A percentile compares a stretch with the other conserved stretches of the same genome.
Evolutionary conservation across 2,797 vertebrate species (phyloP).

Genomic region (Tarsius wallacei): DNA sequence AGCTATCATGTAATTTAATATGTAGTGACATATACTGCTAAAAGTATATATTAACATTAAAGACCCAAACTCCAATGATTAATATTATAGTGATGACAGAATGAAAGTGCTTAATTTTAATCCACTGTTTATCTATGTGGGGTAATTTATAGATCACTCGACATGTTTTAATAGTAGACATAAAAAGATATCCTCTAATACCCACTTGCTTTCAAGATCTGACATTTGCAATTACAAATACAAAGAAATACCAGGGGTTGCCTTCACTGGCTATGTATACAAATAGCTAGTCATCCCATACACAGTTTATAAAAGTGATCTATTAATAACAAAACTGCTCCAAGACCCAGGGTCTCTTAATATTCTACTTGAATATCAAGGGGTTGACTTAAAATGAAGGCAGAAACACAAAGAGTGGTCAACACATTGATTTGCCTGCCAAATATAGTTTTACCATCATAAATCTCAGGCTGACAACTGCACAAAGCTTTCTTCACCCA

Average conservation of each 20-base stretch:
- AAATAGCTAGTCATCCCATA: conserved; percentile 89
- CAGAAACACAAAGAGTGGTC: conserved; percentile 93
- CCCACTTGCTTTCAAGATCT: conserved; percentile 88
- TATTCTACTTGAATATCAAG: conserved; percentile 93
- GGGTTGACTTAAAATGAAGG: conserved; percentile 94
- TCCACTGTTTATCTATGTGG: conserved; percentile 92
- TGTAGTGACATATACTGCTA: conserved; percentile 90
- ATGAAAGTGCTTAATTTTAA: conserved; percentile 92
- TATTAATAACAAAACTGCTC: conserved; percentile 92
- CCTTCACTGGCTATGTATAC: conserved; percentile 90
- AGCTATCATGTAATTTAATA: conserved; percentile 91
- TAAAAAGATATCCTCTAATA: conserved; percentile 90
- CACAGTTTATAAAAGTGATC: conserved; percentile 92
- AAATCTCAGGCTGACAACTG: conserved; percentile 97
- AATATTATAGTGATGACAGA: conserved; percentile 93
- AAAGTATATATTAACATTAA: conserved; percentile 92
- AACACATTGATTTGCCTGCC: conserved; percentile 95
- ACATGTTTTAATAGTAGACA: conserved; percentile 93
- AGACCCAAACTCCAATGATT: conserved; percentile 90
- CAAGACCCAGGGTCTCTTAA: conserved; percentile 90
- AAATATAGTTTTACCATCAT: conserved; percentile 97
- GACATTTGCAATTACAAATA: conserved; percentile 90
- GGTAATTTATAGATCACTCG: conserved; percentile 93
- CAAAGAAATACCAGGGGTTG: conserved; percentile 88
- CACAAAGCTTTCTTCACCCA: conserved; percentile 95